phyloP scores from a whole-genome alignment of 2,888 invertebrate species.

The Heliconius erato region DNA sequence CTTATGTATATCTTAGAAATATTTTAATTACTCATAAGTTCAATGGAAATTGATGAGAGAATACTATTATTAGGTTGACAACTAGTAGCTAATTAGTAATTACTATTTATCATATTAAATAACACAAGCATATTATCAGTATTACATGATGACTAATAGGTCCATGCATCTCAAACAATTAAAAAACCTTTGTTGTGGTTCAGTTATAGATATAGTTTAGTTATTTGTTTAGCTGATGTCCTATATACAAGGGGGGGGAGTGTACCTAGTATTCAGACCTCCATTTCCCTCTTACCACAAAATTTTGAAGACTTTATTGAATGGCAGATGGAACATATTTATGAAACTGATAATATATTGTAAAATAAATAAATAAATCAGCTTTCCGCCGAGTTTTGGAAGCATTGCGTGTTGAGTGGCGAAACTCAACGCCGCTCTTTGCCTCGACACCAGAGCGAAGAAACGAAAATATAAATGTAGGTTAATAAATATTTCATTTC shows the following conservation, averaged over 20 bases:
- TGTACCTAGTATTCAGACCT: background rate
- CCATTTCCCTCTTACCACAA: no score
- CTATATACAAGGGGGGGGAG: background rate
- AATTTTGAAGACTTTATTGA: no score
- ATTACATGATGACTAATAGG: slow-evolving; percentile 8
- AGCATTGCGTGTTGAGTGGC: no score
- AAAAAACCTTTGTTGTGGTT: background rate
- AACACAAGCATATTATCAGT: slow-evolving; percentile 2
- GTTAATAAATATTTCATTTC: no score
- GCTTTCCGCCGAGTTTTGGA: no score
- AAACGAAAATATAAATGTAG: background rate
- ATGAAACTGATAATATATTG: no score
- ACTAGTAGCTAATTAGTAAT: slow-evolving; percentile 27
- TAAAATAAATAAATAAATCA: no score
- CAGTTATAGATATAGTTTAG: background rate
- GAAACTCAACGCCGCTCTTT: background rate
- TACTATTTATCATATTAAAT: slow-evolving; percentile 12
- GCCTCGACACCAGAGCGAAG: background rate
- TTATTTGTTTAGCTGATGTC: background rate
- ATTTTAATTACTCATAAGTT: slow-evolving; percentile 44
- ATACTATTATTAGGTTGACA: slow-evolving; percentile 10
- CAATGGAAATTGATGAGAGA: slow-evolving; percentile 23
- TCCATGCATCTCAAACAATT: background rate
- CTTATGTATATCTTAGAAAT: slow-evolving; percentile 25
- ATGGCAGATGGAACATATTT: no score